A percentile compares a stretch with the other conserved stretches of the same genome.
Conservation (phyloP, 2,113 vertebrate genomes). For the Rostratula benghalensis region DNA sequence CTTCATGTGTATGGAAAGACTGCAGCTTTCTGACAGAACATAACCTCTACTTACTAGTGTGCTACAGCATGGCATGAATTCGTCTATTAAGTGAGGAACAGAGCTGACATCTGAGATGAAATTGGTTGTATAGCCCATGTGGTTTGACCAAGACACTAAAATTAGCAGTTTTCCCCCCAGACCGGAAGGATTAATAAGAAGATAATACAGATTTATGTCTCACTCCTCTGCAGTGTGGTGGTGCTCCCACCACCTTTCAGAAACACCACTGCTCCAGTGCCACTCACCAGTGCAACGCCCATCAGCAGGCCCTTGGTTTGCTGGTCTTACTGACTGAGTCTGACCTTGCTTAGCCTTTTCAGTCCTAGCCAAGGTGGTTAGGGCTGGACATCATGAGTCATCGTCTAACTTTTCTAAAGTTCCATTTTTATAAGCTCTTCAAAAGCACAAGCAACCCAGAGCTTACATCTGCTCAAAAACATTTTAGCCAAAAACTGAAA, state of each 20-base stretch:
- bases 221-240: neutral
- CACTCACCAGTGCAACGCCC: neutral
- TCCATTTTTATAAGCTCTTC: neutral
- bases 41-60: neutral
- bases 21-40: neutral
- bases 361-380: neutral
- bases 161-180: neutral
- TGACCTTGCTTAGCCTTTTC: neutral
- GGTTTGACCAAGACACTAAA: neutral
- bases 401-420: neutral
- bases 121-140: neutral
- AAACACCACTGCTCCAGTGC: neutral
- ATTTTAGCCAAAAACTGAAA: neutral
- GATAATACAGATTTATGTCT: neutral
- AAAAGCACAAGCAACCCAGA: neutral
- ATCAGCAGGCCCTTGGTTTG: rapidly evolving
- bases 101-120: neutral
- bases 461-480: neutral
- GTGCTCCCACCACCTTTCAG: neutral
- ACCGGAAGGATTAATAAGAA: neutral
- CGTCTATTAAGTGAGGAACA: neutral
- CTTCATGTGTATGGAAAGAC: neutral
- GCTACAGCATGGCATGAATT: neutral
- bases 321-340: neutral
- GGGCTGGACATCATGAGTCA: neutral